phyloP scores from a whole-genome alignment of 1,140 invertebrate species.

The Muscidifurax raptorellus region DNA sequence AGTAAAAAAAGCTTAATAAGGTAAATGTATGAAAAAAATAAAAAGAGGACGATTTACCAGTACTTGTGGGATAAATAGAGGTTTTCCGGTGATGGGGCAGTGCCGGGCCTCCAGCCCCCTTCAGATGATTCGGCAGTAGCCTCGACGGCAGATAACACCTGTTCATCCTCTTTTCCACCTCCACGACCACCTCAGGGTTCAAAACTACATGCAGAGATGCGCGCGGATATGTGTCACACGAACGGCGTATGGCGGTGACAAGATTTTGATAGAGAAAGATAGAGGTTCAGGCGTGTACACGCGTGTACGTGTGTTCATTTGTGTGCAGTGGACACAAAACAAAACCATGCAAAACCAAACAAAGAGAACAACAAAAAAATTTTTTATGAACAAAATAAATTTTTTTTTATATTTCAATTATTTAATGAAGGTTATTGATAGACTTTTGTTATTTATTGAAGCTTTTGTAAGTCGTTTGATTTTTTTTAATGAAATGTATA shows the following conservation, averaged over 20 bases:
- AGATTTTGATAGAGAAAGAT: not conserved
- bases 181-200: conserved; percentile 89
- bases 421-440: not conserved
- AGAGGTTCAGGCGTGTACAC: conserved; percentile 53
- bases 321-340: conserved; percentile 72
- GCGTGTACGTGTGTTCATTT: conserved; percentile 25
- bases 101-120: conserved; percentile 66
- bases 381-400: conserved; percentile 17
- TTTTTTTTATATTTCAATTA: conserved; percentile 12
- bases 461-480: not conserved
- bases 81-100: conserved; percentile 73
- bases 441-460: not conserved
- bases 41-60: conserved; percentile 68
- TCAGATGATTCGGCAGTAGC: conserved; percentile 75
- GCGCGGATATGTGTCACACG: not conserved
- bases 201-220: conserved; percentile 81
- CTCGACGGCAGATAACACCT: conserved; percentile 85
- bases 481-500: not conserved
- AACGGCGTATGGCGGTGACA: conserved; percentile 13
- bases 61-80: conserved; percentile 70
- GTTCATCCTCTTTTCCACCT: conserved; percentile 92
- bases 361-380: conserved; percentile 73
- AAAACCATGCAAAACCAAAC: conserved; percentile 78
- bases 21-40: conserved; percentile 51
- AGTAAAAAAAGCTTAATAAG: conserved; percentile 52